phyloP scores from a whole-genome alignment of 2,797 vertebrate genomes.

The Semaprochilodus insignis region DNA sequence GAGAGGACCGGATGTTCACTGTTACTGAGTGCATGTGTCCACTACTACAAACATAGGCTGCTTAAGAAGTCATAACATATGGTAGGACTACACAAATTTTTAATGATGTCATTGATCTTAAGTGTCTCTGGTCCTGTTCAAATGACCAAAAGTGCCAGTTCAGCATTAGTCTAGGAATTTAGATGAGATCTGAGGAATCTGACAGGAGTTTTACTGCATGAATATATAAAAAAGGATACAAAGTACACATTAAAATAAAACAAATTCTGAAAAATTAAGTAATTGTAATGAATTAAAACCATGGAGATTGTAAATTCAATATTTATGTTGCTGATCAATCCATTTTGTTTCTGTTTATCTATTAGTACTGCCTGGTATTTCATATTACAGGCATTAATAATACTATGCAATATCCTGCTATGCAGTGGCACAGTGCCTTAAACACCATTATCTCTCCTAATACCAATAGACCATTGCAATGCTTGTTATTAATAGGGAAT shows the following conservation, averaged over 20 bases:
- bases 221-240: neutral
- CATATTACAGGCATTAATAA: too few species aligned
- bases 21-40: neutral
- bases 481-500: too few species aligned
- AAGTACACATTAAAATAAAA: too few species aligned
- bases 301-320: too few species aligned
- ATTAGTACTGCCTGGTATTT: too few species aligned
- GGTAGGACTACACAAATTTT: neutral
- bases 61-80: neutral
- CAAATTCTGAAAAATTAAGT: neutral
- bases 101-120: neutral
- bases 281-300: too few species aligned
- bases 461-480: too few species aligned
- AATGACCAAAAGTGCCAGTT: neutral
- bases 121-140: neutral
- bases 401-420: too few species aligned
- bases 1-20: neutral
- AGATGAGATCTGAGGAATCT: neutral
- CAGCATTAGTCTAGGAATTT: neutral
- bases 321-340: too few species aligned
- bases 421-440: too few species aligned
- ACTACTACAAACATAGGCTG: neutral
- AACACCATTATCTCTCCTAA: too few species aligned
- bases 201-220: neutral
- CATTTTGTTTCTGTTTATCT: too few species aligned